Evolutionary conservation across 2,888 invertebrate genomes (phyloP).

Genomic region (Agrilus cyanescens): DNA sequence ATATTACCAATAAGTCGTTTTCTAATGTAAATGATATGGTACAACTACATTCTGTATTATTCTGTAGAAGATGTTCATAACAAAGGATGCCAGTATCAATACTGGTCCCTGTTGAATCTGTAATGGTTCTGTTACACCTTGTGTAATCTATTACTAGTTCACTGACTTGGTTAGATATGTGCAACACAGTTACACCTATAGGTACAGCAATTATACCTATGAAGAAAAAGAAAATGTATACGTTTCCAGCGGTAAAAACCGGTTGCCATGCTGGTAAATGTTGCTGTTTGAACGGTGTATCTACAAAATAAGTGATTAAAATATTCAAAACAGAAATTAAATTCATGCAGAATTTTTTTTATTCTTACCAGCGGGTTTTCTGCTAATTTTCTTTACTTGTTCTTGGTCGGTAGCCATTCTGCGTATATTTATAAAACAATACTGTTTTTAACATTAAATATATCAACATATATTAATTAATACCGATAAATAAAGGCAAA

Average conservation of each 20-base stretch:
- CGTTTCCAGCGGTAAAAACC: constrained; percentile 93
- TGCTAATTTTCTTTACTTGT: too few relatives aligned
- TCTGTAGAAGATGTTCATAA: constrained; percentile 42
- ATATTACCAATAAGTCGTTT: constrained; percentile 50
- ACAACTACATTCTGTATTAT: constrained; percentile 40
- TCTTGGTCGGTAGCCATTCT: too few relatives aligned
- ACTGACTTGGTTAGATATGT: constrained; percentile 83
- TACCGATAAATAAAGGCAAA: too few relatives aligned
- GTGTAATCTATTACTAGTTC: constrained; percentile 81
- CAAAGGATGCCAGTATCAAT: constrained; percentile 9
- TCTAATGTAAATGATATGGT: constrained; percentile 52
- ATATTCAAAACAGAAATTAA: not conserved
- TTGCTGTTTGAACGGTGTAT: constrained; percentile 92
- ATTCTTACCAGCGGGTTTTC: too few relatives aligned
- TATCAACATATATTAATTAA: too few relatives aligned
- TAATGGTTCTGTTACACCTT: constrained; percentile 40
- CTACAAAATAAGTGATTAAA: constrained; percentile 36
- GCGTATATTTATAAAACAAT: too few relatives aligned
- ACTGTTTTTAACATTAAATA: too few relatives aligned
- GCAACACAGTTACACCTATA: constrained; percentile 85
- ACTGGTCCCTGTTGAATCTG: constrained; percentile 5
- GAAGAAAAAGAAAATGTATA: constrained; percentile 92
- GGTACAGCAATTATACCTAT: constrained; percentile 97
- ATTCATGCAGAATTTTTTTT: too few relatives aligned
- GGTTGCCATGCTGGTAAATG: constrained; percentile 97